Base-by-base conservation (phyloP, 1,140 invertebrate genomes). In the Eueides isabella region DNA sequence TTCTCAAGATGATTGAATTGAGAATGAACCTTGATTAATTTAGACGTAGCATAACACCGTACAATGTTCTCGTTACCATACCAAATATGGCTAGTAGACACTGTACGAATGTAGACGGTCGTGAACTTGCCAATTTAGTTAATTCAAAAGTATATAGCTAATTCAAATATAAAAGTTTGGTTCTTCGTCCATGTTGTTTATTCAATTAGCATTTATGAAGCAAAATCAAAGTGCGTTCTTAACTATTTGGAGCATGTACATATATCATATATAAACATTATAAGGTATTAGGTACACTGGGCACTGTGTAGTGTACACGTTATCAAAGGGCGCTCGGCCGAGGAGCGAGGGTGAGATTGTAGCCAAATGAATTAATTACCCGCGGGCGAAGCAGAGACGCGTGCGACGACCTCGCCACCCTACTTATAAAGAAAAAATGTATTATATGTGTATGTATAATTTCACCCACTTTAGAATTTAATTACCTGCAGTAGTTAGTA, bases 391-490 rank as follows among this genome's bases (percentile, higher is more conserved):
- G 41, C 66, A 7, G 41, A 44, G 65, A 55, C 16, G 33, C 71
- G 26, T 66, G 71, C 61, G 71, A 61, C 35, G 61, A 44, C 55
- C 61, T 55, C 64, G 33, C 66, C 48, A 67, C 61, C 65, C 64
- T 61, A 44, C 31, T 61, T 61, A 14, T 31, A 71, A 71, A 23
- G 67, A 55, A 71, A 71, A 71, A 72, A 66, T 14, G 28, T 64
- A 72, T 38, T 66, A 44, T 44, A 44, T 19, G 7, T 55, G 9
- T 26, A 55, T 38, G 14, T 55, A 55, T 11, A 26, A 14, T 12
- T 26, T 55, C 48, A 23, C 48, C 48, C 48, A 23, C 23, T 55
- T 55, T 12, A 23, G 2, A 55, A 23, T 26, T 0, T 9, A 12
- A 55, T 26, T 19, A 26, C 19, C 9, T 23, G 19, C 12, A 19